phyloP scores from a whole-genome alignment of 2,113 vertebrate genomes.

The Urocynchramus pylzowi region DNA sequence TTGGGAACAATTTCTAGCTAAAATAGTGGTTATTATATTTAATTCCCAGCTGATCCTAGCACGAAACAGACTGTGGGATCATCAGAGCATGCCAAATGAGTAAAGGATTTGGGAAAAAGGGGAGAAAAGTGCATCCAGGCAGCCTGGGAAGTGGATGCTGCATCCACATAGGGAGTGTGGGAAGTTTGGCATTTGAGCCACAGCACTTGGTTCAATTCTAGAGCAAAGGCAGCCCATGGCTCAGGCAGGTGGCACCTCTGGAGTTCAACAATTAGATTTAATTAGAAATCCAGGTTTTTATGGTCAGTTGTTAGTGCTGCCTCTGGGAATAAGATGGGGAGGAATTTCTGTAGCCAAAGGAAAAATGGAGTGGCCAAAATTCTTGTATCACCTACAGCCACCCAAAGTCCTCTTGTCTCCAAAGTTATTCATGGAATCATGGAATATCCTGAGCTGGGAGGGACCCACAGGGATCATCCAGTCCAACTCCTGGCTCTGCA shows the following conservation, averaged over 20 bases:
- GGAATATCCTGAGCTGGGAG: neutral
- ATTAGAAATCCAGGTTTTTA: neutral
- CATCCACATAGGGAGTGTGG: neutral
- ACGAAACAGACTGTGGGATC: neutral
- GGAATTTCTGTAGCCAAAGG: neutral
- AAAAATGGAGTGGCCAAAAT: neutral
- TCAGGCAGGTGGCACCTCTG: neutral
- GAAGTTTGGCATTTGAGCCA: neutral
- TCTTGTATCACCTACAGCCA: neutral
- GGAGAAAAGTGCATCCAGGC: neutral
- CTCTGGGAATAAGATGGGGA: neutral
- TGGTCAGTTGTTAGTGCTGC: rapidly evolving
- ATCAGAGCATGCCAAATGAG: neutral
- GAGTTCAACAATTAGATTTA: neutral
- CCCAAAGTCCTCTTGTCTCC: neutral
- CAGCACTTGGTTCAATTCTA: neutral
- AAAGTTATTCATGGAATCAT: neutral
- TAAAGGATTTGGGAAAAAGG: neutral
- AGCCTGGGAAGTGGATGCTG: neutral
- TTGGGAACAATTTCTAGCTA: neutral
- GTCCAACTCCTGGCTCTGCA: no score
- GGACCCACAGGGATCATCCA: no score
- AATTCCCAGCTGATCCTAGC: neutral
- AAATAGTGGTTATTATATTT: neutral
- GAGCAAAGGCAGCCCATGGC: neutral